A percentile compares a stretch with the other conserved stretches of the same genome.
phyloP scores from a whole-genome alignment of 1,140 invertebrate species.

The Aporrectodea caliginosa region DNA sequence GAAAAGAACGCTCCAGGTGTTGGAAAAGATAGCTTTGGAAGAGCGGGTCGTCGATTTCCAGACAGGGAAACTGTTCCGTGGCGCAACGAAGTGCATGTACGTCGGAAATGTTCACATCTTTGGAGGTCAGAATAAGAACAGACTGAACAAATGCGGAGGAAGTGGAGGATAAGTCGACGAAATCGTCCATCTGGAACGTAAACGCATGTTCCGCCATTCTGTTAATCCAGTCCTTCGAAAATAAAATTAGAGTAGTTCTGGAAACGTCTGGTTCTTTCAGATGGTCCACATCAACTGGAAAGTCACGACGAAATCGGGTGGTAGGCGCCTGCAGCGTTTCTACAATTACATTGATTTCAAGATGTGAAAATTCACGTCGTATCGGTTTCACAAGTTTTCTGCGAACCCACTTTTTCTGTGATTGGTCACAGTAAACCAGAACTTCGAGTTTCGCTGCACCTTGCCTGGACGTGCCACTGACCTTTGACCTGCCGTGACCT shows the following conservation, averaged over 20 bases:
- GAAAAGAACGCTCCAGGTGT: neutral
- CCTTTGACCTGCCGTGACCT: neutral
- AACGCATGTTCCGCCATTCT: neutral
- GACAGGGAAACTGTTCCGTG: neutral
- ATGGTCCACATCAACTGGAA: neutral
- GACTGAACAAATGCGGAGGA: neutral
- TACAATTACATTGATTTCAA: neutral
- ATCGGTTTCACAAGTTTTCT: neutral
- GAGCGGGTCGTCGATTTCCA: neutral
- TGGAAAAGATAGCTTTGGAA: neutral
- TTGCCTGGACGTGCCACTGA: neutral
- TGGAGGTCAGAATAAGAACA: neutral
- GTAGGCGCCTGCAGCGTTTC: neutral
- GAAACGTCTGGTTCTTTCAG: neutral
- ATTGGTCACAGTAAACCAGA: neutral
- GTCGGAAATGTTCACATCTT: neutral
- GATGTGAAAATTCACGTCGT: neutral
- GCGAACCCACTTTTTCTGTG: neutral
- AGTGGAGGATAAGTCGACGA: neutral
- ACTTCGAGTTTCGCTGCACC: neutral
- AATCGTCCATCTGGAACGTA: neutral
- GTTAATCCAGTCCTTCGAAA: neutral
- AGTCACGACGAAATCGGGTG: neutral
- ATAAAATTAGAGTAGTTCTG: neutral
- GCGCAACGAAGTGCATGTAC: neutral